phyloP scores from a whole-genome alignment of 1,140 invertebrate species.

The Antheraea mylitta region DNA sequence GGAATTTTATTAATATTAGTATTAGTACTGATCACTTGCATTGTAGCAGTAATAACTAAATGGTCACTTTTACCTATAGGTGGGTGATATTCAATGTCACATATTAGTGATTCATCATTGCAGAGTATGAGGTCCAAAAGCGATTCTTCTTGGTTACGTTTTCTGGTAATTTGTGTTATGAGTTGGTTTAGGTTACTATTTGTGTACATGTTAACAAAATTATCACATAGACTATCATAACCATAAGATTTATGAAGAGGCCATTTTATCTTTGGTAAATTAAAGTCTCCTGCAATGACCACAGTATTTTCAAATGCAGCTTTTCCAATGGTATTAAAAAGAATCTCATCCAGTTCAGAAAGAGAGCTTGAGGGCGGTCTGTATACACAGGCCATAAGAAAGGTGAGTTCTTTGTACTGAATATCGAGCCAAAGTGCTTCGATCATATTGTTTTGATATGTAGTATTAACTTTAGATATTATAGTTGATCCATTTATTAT shows the following conservation, averaged over 20 bases:
- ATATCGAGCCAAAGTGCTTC: too few species aligned
- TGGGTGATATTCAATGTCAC: not conserved
- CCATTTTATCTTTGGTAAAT: too few species aligned
- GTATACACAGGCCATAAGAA: too few species aligned
- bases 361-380: too few species aligned
- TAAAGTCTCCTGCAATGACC: too few species aligned
- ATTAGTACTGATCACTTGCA: not conserved
- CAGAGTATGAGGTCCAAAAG: not conserved
- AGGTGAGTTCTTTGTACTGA: too few species aligned
- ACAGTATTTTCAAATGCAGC: too few species aligned
- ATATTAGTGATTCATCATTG: not conserved
- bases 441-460: too few species aligned
- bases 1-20: not conserved
- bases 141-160: not conserved
- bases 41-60: constrained; percentile 1
- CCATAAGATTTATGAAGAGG: not conserved
- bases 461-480: too few species aligned
- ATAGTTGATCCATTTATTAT: too few species aligned
- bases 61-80: not conserved
- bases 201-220: not conserved
- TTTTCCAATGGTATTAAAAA: too few species aligned
- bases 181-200: not conserved
- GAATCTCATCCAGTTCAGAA: too few species aligned
- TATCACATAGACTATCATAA: not conserved
- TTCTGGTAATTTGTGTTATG: not conserved